These are phyloP conservation scores for Scytalopus superciliaris DNA, from an alignment of 2,113 vertebrate species.

Conservation along the genomic window DNA sequence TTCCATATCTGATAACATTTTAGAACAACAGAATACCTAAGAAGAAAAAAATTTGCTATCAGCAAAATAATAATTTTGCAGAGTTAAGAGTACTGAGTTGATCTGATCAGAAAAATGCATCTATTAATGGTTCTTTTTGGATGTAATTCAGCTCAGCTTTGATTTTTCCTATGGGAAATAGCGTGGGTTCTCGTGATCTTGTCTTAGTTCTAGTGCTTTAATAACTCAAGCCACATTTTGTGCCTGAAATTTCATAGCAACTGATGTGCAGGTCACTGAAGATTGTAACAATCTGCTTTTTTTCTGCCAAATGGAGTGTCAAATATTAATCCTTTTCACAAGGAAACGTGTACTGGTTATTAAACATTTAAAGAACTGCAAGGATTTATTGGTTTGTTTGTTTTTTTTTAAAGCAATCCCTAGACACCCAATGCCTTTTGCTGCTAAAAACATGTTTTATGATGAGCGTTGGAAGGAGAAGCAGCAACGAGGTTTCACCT, in stretches of 20 bases:
- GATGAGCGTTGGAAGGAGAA: constrained; percentile 97
- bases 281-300: neutral
- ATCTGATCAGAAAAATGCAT: neutral
- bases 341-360: neutral
- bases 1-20: neutral
- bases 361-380: neutral
- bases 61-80: neutral
- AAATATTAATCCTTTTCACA: neutral
- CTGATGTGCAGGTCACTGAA: neutral
- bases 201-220: neutral
- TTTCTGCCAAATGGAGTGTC: neutral
- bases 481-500: constrained; percentile 90
- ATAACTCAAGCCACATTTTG: neutral
- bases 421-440: constrained; percentile 93
- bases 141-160: neutral
- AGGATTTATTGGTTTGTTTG: neutral
- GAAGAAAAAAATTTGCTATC: neutral
- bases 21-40: neutral
- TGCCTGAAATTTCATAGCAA: neutral
- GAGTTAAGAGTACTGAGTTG: neutral
- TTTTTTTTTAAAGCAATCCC: constrained; percentile 79
- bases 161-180: neutral
- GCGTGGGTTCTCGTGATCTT: neutral
- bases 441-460: constrained; percentile 96
- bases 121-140: neutral